Percentiles rank a stretch among this genome's conserved stretches.
These are phyloP conservation scores for Liparis tanakae DNA, from an alignment of 2,797 vertebrate genomes.

Conservation along the genomic window DNA sequence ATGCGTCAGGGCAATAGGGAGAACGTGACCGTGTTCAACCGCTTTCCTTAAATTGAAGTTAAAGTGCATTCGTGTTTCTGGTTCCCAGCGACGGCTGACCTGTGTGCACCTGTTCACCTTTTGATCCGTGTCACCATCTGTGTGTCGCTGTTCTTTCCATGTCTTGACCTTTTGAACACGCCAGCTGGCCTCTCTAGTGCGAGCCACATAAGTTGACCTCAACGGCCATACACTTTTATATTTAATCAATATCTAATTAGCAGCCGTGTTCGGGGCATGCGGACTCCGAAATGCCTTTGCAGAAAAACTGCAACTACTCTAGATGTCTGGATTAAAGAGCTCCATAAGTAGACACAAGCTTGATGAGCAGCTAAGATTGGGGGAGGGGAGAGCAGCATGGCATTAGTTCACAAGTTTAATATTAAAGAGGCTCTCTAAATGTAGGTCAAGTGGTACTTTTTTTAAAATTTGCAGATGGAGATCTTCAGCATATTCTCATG, in stretches of 20 bases:
- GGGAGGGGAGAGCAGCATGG: constrained; percentile 38
- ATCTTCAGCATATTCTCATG: not conserved
- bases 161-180: constrained; percentile 49
- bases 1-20: not conserved
- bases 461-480: not conserved
- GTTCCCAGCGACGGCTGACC: constrained; percentile 10
- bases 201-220: constrained; percentile 21
- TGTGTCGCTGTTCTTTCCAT: constrained; percentile 28
- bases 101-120: constrained; percentile 56
- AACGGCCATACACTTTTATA: not conserved
- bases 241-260: not conserved
- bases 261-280: not conserved
- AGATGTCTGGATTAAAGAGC: constrained; percentile 8
- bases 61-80: not conserved
- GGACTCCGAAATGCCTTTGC: not conserved
- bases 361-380: constrained; percentile 54
- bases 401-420: constrained; percentile 38
- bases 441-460: constrained; percentile 21
- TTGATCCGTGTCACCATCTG: constrained; percentile 74
- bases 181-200: constrained; percentile 50
- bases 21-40: not conserved
- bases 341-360: constrained; percentile 32
- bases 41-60: not conserved
- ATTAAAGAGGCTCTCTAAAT: constrained; percentile 44
- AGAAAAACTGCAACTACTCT: constrained; percentile 5